phyloP scores from a whole-genome alignment of 1,140 invertebrate genomes.

The Homalodisca vitripennis region DNA sequence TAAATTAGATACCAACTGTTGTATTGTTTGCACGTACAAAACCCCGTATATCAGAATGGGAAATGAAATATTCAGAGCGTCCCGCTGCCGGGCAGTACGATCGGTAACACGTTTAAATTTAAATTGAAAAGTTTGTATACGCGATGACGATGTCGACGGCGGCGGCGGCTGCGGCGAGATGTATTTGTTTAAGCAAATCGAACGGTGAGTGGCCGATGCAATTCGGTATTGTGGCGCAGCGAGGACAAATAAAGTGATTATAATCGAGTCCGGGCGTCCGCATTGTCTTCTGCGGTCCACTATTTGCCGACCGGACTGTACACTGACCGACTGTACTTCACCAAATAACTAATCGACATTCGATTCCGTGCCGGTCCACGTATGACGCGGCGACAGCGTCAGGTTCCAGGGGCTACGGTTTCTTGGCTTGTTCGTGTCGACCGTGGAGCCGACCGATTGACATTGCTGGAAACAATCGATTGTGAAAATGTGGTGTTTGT shows the following conservation, averaged over 20 bases:
- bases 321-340: not conserved
- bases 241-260: too few relatives aligned
- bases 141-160: too few relatives aligned
- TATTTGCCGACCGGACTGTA: not conserved
- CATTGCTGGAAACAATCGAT: too few relatives aligned
- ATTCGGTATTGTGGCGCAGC: too few relatives aligned
- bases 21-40: too few relatives aligned
- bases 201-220: too few relatives aligned
- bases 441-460: too few relatives aligned
- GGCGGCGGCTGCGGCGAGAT: not conserved
- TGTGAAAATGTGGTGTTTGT: too few relatives aligned
- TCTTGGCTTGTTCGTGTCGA: not conserved
- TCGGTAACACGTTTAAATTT: not conserved
- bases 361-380: not conserved
- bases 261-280: not conserved
- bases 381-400: not conserved
- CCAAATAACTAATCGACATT: not conserved
- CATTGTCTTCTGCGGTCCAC: not conserved
- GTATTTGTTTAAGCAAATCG: not conserved
- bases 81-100: too few relatives aligned
- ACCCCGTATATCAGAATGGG: too few relatives aligned
- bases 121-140: not conserved
- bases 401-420: not conserved
- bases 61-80: too few relatives aligned
- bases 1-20: too few relatives aligned